Percentiles rank a stretch among this genome's conserved stretches.
Conservation (phyloP, 2,797 vertebrate species). For the Peromyscus melanophrys region DNA sequence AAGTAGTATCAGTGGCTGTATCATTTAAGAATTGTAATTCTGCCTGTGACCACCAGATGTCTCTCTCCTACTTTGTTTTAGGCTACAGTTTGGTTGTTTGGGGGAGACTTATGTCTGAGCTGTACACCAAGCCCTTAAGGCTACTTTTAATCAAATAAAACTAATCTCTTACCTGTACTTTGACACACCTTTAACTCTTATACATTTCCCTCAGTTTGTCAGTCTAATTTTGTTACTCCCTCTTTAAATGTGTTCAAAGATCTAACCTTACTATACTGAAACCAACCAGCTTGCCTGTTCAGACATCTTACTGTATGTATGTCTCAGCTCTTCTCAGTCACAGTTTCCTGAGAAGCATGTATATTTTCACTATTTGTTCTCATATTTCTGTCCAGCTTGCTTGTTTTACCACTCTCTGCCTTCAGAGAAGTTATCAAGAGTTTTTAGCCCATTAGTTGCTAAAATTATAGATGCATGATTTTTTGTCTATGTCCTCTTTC, state of each 20-base stretch:
- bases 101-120: neutral
- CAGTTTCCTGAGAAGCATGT: neutral
- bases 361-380: neutral
- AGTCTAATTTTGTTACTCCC: neutral
- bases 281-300: neutral
- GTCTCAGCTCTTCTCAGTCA: neutral
- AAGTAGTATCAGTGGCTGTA: neutral
- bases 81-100: neutral
- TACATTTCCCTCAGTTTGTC: neutral
- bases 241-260: slow-evolving; percentile 17
- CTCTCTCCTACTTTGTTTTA: slow-evolving; percentile 65
- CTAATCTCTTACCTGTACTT: neutral
- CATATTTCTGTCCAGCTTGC: neutral
- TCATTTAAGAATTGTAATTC: slow-evolving; percentile 55
- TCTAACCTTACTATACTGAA: slow-evolving; percentile 23
- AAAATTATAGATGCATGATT: neutral
- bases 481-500: neutral
- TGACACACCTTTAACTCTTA: neutral
- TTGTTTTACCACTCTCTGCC: neutral
- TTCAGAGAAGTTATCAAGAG: neutral
- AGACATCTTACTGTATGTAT: neutral
- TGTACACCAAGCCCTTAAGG: neutral
- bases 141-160: neutral
- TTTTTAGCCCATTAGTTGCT: slow-evolving; percentile 30
- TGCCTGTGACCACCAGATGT: slow-evolving; percentile 67